Conservation (phyloP, 2,888 invertebrate species). For the Malthinus flaveolus region DNA sequence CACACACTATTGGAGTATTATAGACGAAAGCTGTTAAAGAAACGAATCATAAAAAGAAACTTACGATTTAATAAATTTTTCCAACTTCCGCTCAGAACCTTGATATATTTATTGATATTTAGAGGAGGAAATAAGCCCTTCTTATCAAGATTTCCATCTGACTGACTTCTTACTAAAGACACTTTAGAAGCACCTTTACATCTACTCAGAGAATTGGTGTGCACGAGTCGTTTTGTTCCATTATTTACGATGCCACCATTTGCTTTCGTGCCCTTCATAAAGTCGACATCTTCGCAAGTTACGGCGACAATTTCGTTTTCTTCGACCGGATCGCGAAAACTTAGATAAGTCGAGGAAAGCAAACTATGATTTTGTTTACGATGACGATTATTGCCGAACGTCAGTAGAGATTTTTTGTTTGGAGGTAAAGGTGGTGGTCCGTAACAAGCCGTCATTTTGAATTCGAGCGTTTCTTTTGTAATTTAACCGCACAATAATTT, state of each 20-base stretch:
- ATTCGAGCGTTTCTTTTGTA: neutral
- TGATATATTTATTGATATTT: slow-evolving; percentile 68
- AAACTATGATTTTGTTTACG: slow-evolving; percentile 43
- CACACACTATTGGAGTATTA: neutral
- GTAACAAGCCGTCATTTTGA: slow-evolving; percentile 60
- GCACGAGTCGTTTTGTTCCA: slow-evolving; percentile 42
- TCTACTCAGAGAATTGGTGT: slow-evolving; percentile 57
- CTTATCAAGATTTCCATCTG: slow-evolving; percentile 68
- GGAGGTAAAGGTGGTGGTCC: slow-evolving; percentile 63
- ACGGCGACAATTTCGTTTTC: slow-evolving; percentile 50
- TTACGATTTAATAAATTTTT: slow-evolving; percentile 78
- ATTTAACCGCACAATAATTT: neutral
- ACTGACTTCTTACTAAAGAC: slow-evolving; percentile 67
- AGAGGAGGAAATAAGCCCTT: slow-evolving; percentile 49
- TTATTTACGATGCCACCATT: slow-evolving; percentile 34
- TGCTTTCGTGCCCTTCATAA: slow-evolving; percentile 23
- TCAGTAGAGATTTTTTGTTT: slow-evolving; percentile 53
- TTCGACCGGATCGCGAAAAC: slow-evolving; percentile 61
- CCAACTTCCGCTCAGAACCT: slow-evolving; percentile 78
- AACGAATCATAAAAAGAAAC: slow-evolving; percentile 48
- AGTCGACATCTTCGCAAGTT: slow-evolving; percentile 42
- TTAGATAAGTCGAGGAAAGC: slow-evolving; percentile 60
- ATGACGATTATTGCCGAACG: slow-evolving; percentile 31
- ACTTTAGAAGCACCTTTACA: slow-evolving; percentile 36
- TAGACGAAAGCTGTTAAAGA: neutral